Evolutionary conservation across 2,113 vertebrate genomes (phyloP), one percentile per base, ranked within the genome.

Genomic region (Sprattus sprattus): DNA sequence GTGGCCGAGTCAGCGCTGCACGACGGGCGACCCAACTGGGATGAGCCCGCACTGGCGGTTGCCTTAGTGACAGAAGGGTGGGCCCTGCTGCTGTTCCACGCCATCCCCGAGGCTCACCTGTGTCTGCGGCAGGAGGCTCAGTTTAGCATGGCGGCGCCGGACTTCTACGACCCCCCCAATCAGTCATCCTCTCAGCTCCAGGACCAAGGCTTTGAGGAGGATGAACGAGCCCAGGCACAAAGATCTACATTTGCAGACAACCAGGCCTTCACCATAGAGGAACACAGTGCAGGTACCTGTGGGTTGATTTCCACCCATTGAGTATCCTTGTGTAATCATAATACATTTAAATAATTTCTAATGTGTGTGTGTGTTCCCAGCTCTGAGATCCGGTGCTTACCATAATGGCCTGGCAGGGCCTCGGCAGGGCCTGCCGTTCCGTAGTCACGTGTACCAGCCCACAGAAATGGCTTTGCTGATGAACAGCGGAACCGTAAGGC

Each of bases 401-500:
- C 97, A 96, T 39, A 94, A 97, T 0, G 95, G 96, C 92, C 96
- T 96, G 5, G 89, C 97, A 90, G 96, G 93, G 0, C 90, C 88
- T 78, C 94, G 97, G 45, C 97, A 96, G 10, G 97, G 95, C 8
- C 96, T 97, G 45, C 97, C 97, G 0, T 99, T 97, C 91, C 94
- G 98, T 89, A 98, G 98, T 92, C 98, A 99, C n/a, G 97, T 99
- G 71, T 99, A 99, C 92, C 98, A 99, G 90, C 98, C 98, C 44
- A 99, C 98, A 45, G 98, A 99, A 94, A 99, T 99, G 98, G 96
- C 98, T 60, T 95, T 99, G 83, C 97, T 99, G 87, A 97, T 99
- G 92, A 99, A 99, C 6, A 98, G 98, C 20, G 98, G 98, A 89
- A 97, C 97, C 82, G 98, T 99, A 94, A 98, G 97, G 96, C 95